Evolutionary conservation across 2,797 vertebrate species (phyloP), one percentile per base, ranked within the genome.

Genomic region (Bovichtus diacanthus): DNA sequence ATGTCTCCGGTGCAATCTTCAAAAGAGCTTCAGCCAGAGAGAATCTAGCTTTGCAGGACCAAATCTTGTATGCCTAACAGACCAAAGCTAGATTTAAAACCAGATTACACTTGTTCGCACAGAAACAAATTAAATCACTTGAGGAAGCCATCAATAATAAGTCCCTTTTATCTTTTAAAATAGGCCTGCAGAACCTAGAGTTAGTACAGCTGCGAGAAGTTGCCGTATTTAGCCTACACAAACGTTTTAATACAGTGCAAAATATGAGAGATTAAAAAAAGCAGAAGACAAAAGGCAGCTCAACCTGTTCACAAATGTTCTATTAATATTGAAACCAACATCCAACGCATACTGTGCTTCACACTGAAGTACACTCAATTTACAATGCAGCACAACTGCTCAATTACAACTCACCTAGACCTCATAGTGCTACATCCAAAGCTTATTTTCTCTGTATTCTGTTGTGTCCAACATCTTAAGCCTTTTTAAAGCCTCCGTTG

Each of bases 401-500:
- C 79, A 75, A 83, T 85, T 82, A 82, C 76, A 82, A 68, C 36
- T 84, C 70, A 83, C 83, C 85, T 79, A 51, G 53, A 76, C 80
- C 80, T 74, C 74, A 59, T 25, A 49, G 59, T 51, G 65, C 58
- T 46, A 67, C 66, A 74, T 29, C 55, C 63, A 87, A 75, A 85
- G 80, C 83, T 64, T 61, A 39, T 85, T 87, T 85, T 70, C 82
- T 79, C 70, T 76, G 67, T 74, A 70, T 85, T 86, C 75, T 61
- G 60, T 55, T 36, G 65, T 76, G 81, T 83, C 81, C 82, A 85
- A 79, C 84, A 85, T 90, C 82, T 87, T 84, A 86, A 90, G 85
- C 83, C 87, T 70, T 83, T 86, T 72, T 72, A 87, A 88, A 91
- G 82, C 81, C 36, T 55, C 3, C 69, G 38, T 74, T 54, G 73